Conservation (phyloP, 2,113 vertebrate species). For the Rattus norvegicus region GRCr8 NC_086020.1:233929501-233930000, state of each 20-base stretch:
- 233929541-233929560: conserved; percentile 31
- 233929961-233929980: background rate
- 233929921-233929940: background rate
- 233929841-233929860: background rate
- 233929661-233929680: background rate
- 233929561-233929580: background rate
- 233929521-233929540: rapidly evolving
- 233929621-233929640: background rate
- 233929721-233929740: background rate
- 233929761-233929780: background rate
- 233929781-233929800: background rate
- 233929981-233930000: background rate
- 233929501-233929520: rapidly evolving
- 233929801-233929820: background rate
- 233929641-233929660: background rate
- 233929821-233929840: background rate
- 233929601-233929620: background rate
- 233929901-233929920: background rate
- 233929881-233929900: background rate
- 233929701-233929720: background rate
- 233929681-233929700: background rate
- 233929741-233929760: background rate
- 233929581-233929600: background rate
- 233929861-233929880: background rate
- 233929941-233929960: background rate